Conservation (phyloP, 2,888 invertebrate genomes). For the Lysandra bellargus region DNA sequence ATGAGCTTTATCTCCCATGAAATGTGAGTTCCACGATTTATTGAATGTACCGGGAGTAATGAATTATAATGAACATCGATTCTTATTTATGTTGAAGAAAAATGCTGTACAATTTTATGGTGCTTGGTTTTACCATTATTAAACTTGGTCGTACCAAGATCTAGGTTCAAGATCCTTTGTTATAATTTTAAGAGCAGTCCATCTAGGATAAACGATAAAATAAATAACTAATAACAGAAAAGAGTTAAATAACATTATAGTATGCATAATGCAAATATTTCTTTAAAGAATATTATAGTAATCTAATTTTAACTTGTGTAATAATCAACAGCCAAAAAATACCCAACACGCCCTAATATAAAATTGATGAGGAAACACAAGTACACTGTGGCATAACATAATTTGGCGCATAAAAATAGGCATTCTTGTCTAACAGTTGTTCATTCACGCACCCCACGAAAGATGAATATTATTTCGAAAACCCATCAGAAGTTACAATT, state of each 20-base stretch:
- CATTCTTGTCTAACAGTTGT: conserved; percentile 74
- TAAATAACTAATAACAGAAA: too few relatives aligned
- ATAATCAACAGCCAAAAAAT: background rate
- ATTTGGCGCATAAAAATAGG: conserved; percentile 77
- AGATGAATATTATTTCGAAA: conserved; percentile 79
- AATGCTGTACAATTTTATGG: background rate
- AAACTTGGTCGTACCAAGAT: too few relatives aligned
- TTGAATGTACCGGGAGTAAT: conserved; percentile 70
- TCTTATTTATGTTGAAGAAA: conserved; percentile 23
- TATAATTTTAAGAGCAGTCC: too few relatives aligned
- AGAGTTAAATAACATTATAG: too few relatives aligned
- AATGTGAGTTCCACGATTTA: conserved; percentile 68
- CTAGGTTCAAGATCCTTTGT: too few relatives aligned
- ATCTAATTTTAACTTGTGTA: background rate
- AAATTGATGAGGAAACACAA: conserved; percentile 28
- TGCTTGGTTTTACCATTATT: background rate
- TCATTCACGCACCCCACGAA: conserved; percentile 73
- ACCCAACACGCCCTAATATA: background rate
- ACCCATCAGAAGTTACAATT: conserved; percentile 81
- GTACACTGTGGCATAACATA: conserved; percentile 62
- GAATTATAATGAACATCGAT: conserved; percentile 54
- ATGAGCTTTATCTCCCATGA: conserved; percentile 78
- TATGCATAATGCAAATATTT: too few relatives aligned
- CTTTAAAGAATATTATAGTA: background rate
- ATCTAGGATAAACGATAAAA: too few relatives aligned